phyloP scores from a whole-genome alignment of 2,888 invertebrate species.

The Lepidonotus clava region DNA sequence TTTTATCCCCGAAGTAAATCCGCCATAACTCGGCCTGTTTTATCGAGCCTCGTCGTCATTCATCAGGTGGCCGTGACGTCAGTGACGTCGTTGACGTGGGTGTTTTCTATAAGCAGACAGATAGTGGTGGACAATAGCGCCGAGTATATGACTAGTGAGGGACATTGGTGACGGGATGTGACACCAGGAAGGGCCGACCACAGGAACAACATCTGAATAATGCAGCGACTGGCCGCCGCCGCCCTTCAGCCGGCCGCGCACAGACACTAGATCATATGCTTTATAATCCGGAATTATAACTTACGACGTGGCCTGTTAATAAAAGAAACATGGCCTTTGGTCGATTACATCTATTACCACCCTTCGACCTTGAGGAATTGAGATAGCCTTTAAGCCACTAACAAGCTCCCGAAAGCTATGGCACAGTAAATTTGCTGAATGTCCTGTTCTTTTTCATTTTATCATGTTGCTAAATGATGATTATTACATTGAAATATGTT shows the following conservation, averaged over 20 bases:
- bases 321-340: conserved; percentile 9
- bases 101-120: conserved; percentile 9
- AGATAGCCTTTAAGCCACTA: too few relatives aligned
- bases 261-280: conserved; percentile 27
- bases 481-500: too few relatives aligned
- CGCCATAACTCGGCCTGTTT: conserved; percentile 26
- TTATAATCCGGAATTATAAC: conserved; percentile 30
- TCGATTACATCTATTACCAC: conserved; percentile 5
- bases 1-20: neutral
- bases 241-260: neutral
- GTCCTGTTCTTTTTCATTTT: too few relatives aligned
- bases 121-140: neutral
- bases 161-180: neutral
- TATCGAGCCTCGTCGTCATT: conserved; percentile 8
- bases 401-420: too few relatives aligned
- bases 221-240: conserved; percentile 5
- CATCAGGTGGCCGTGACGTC: conserved; percentile 35
- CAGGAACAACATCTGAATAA: conserved; percentile 49
- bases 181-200: neutral
- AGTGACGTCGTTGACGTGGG: neutral
- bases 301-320: conserved; percentile 16
- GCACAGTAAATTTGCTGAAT: too few relatives aligned
- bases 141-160: neutral
- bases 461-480: too few relatives aligned
- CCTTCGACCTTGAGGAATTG: too few relatives aligned